Evolutionary conservation across 1,140 invertebrate genomes (phyloP).

Genomic region (Aphelenchoides avenae): DNA sequence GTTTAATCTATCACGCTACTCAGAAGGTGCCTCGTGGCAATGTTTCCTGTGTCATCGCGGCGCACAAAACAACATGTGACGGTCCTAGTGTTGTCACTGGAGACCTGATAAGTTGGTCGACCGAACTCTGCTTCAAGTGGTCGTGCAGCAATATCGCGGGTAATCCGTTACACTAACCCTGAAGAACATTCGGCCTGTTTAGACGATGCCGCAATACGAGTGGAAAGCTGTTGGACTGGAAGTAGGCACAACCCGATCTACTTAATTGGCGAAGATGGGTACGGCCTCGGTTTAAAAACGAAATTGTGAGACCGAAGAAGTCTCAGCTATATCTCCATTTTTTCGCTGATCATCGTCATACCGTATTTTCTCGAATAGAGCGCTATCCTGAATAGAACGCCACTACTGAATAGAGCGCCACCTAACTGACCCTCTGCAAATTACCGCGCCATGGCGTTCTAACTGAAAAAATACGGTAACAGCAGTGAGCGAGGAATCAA

Average conservation of each 20-base stretch:
- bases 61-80: too few species aligned
- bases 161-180: background rate
- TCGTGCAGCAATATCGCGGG: constrained; percentile 26
- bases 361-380: constrained; percentile 11
- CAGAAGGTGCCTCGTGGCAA: too few species aligned
- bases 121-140: too few species aligned
- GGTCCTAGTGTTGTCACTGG: too few species aligned
- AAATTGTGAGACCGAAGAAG: constrained; percentile 24
- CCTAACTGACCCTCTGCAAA: too few species aligned
- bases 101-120: too few species aligned
- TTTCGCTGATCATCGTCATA: constrained; percentile 9
- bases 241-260: constrained; percentile 34
- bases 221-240: constrained; percentile 50
- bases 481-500: constrained; percentile 7
- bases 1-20: too few species aligned
- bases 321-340: background rate
- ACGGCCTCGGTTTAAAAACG: too few species aligned
- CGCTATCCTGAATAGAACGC: too few species aligned
- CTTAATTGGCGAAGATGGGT: constrained; percentile 37
- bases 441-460: too few species aligned
- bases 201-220: constrained; percentile 36
- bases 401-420: too few species aligned
- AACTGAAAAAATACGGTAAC: background rate
- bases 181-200: constrained; percentile 3
- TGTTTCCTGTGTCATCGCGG: too few species aligned